Evolutionary conservation across 1,140 invertebrate genomes (phyloP), one percentile per base, ranked within the genome.

Genomic region (Drosophila sucinea): DNA sequence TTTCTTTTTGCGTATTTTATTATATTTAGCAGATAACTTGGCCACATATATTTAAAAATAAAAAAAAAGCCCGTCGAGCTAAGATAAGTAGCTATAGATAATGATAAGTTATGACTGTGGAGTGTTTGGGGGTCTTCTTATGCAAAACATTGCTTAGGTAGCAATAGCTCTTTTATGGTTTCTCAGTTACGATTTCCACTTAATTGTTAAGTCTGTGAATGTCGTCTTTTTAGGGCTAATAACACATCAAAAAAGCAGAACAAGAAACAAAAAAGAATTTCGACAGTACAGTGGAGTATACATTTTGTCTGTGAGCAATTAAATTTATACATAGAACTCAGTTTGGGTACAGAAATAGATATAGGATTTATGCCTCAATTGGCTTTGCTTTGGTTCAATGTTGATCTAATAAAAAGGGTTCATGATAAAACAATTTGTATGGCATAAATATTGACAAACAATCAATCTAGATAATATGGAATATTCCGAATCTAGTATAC

Each of bases 391-490:
- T 51, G 7, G 17, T 23, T 47, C 23, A 23, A 47, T 47, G 23
- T 51, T 51, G 44, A 27, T 51, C 44, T 10, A 51, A 51, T 51
- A 51, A 51, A 51, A 51, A 23, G 44, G 44, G 7, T 10, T 27
- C 7, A 17, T 17, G 44, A 47, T 47, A 47, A 47, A 23, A 44
- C 11, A 23, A 44, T 44, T 44, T 44, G n/a, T 44, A n/a, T 44
- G 5, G n/a, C 5, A 47, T 17, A 7, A 27, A 51, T 51, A 51
- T 51, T 51, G 44, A 51, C 44, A 51, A 27, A 51, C 44, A 51
- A 25, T 51, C 6, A 27, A 10, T 10, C 44, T 51, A 51, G 44
- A 51, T 51, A 51, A 76, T 75, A 76, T 76, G 72, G 72, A 23
- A n/a, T 54, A 55, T 51, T 40, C 51, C 57, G 40, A 58, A 68